These are phyloP conservation scores for Diprion similis DNA, from an alignment of 1,140 invertebrate species.

Conservation along the genomic window DNA sequence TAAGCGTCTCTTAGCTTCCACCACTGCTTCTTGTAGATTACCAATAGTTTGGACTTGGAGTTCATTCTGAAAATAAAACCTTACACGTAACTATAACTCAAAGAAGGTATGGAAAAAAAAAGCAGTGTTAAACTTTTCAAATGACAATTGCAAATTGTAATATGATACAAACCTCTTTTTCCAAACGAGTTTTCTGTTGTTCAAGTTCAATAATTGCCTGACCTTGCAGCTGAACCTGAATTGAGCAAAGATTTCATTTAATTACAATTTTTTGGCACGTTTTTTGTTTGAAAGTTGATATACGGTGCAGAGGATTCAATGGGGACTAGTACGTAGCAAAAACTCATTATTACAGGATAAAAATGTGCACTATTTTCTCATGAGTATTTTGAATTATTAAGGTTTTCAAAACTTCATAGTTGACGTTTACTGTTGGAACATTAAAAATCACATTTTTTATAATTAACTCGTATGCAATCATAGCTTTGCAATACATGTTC, in stretches of 20 bases:
- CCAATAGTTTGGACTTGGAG: constrained; percentile 57
- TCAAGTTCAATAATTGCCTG: constrained; percentile 41
- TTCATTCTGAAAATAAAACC: constrained; percentile 44
- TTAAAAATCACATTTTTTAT: too few relatives aligned
- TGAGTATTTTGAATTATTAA: too few relatives aligned
- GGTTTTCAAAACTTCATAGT: too few relatives aligned
- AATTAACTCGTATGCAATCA: too few relatives aligned
- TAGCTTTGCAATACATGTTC: too few relatives aligned
- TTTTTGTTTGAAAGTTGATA: too few relatives aligned
- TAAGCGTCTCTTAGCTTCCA: constrained; percentile 54
- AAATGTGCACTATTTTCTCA: too few relatives aligned
- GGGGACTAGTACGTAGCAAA: too few relatives aligned
- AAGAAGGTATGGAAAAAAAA: constrained; percentile 9
- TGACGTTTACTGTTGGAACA: too few relatives aligned
- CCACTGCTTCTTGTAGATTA: constrained; percentile 53
- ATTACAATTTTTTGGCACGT: too few relatives aligned
- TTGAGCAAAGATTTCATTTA: not conserved
- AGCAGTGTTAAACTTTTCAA: constrained; percentile 1
- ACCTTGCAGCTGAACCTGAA: constrained; percentile 50
- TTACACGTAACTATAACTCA: constrained; percentile 1
- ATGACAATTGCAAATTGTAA: constrained; percentile 8
- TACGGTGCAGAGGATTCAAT: too few relatives aligned
- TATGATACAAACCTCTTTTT: constrained; percentile 44
- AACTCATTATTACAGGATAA: too few relatives aligned
- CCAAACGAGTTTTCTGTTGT: constrained; percentile 49